Base-by-base conservation (phyloP, 2,113 vertebrate species). In the Chionomys nivalis region DNA sequence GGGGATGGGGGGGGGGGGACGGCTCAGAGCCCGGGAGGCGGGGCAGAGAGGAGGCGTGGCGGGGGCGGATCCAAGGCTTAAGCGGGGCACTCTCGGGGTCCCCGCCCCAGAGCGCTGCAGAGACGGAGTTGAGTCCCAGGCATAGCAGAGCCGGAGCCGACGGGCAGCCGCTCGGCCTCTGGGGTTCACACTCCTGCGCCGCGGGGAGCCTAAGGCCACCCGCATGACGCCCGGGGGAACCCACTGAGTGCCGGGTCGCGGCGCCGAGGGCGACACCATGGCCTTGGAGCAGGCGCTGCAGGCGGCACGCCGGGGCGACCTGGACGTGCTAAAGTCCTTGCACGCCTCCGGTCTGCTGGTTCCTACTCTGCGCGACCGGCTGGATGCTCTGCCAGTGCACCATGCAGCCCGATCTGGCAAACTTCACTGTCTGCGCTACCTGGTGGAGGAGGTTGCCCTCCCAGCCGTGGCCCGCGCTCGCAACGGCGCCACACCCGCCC, bases 401-500 rank as follows among this genome's bases (percentile, higher is more conserved):
- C 99, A 99, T 95, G 99, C 99, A 2, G 99, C 99, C 96, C 99
- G 99, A 52, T 98, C 99, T 0, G 99, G 99, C 26, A 99, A 98
- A 86, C 98, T 99, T 26, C 96, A 97, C 96, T 99, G 99, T 63
- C 96, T 99, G 95, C 99, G 99, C 3, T 99, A 98, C 97, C 96
- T 99, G 95, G 99, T 99, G 98, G 99, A 99, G 44, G 99, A 99
- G 94, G 99, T 98, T 4, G 98, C 98, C 1, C 97, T 99, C 86
- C 97, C 98, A 33, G 99, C 98, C 4, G 98, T 98, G 93, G 97
- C 98, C 95, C 95, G 99, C 79, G 99, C 99, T 5, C 99, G 98
- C 90, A 99, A 99, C 96, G 99, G 99, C 31, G 99, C 99, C 42
- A 99, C 98, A 3, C 99, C 99, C 21, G 99, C 99, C 78, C 99